Evolutionary conservation across 2,888 invertebrate genomes (phyloP).

Genomic region (Strigamia crassipes): DNA sequence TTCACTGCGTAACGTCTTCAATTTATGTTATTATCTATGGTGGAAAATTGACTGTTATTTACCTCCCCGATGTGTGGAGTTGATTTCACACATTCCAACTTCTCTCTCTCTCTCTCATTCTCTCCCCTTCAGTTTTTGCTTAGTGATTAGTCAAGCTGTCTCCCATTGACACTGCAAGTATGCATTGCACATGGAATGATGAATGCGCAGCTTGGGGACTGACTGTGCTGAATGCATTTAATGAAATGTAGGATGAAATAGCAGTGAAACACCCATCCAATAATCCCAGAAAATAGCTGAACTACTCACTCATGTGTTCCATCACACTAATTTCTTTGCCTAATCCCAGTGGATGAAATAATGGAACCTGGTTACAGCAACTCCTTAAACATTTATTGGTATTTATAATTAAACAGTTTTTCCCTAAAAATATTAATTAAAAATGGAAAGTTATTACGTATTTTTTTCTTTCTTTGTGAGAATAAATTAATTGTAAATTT

Average conservation of each 20-base stretch:
- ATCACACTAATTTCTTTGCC: slow-evolving; percentile 40
- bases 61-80: slow-evolving; percentile 34
- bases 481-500: neutral
- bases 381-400: too few relatives aligned
- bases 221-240: slow-evolving; percentile 31
- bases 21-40: slow-evolving; percentile 38
- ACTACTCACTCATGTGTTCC: slow-evolving; percentile 42
- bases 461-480: neutral
- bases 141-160: slow-evolving; percentile 35
- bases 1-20: slow-evolving; percentile 27
- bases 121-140: slow-evolving; percentile 32
- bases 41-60: slow-evolving; percentile 42
- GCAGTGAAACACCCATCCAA: slow-evolving; percentile 40
- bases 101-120: neutral
- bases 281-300: slow-evolving; percentile 33
- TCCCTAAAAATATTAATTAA: neutral
- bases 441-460: neutral
- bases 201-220: slow-evolving; percentile 38
- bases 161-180: slow-evolving; percentile 40
- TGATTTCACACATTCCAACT: slow-evolving; percentile 40
- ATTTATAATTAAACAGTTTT: neutral
- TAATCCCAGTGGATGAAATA: slow-evolving; percentile 34
- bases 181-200: slow-evolving; percentile 26
- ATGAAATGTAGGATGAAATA: slow-evolving; percentile 42
- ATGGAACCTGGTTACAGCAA: neutral